These are phyloP conservation scores for Hydrozoanthus gracilis DNA, from an alignment of 92 coral and sea anemone species.

Conservation along the genomic window DNA sequence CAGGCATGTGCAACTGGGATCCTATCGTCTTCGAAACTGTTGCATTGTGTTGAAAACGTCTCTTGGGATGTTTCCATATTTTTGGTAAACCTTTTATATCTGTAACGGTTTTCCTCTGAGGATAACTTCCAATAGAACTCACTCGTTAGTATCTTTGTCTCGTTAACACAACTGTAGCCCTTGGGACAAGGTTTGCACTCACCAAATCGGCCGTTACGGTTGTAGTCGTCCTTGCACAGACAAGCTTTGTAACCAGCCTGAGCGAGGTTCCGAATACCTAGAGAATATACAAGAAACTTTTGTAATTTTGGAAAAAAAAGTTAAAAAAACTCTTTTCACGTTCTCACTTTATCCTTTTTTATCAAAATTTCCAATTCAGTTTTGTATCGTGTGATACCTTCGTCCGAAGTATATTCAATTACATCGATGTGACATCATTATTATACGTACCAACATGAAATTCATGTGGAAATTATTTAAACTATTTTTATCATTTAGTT, in stretches of 20 bases:
- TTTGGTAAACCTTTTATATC: slow-evolving; percentile 39
- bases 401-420: too few species aligned
- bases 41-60: slow-evolving; percentile 27
- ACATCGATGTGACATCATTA: too few species aligned
- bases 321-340: too few species aligned
- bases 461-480: too few species aligned
- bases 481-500: too few species aligned
- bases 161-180: slow-evolving; percentile 47
- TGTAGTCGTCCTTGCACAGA: background rate
- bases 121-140: slow-evolving; percentile 64
- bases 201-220: background rate
- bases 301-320: too few species aligned
- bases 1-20: background rate
- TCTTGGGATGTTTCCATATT: slow-evolving; percentile 37
- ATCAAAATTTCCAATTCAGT: too few species aligned
- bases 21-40: background rate
- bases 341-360: too few species aligned
- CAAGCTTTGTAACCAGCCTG: background rate
- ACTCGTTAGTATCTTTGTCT: slow-evolving; percentile 40
- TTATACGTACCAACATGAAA: too few species aligned
- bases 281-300: too few species aligned
- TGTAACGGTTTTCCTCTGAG: background rate
- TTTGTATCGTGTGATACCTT: too few species aligned
- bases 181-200: background rate
- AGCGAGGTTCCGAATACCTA: too few species aligned